Evolutionary conservation across 1,140 invertebrate genomes (phyloP), one percentile per base, ranked within the genome.

Genomic region (Sycophaga agraensis): DNA sequence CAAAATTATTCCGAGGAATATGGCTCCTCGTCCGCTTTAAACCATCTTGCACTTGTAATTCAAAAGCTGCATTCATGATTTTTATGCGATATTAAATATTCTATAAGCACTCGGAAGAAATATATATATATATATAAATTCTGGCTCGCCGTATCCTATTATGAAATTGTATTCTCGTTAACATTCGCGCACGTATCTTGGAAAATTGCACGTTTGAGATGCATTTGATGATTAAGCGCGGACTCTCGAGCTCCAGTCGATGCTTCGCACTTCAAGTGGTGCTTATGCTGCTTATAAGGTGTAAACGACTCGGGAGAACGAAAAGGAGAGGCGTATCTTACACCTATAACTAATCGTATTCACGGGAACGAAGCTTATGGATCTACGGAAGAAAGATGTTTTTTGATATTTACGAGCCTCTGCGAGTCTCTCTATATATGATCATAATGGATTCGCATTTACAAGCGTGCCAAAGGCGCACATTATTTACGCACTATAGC

Each of bases 161-260:
- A 24, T 26, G 53, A 55, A 56, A 62, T 55, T 62, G 55, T 42
- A 49, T 56, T 58, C 54, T 63, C 40, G 61, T 63, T 53, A 62
- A 54, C 59, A 60, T 59, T 59, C 40, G 45, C 37, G 58, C 60
- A 63, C 58, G 45, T 63, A 61, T 53, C 48, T 48, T 26, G 16
- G 35, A 19, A 59, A 45, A 63, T 67, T 63, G 61, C 63, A 48
- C 35, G 53, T 59, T 65, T 28, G 58, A 43, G 60, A 55, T 57
- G 43, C 59, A 55, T 58, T 64, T 51, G 50, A 60, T 59, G 57
- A 57, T 63, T 63, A 58, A 58, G 61, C 39, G 46, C 19, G 9
- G 9, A 39, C 19, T n/a, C 37, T 19, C 35, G 16, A 43, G 14
- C 28, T 6, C 21, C 9, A 39, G 1, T 0, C 28, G 49, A n/a